phyloP scores from a whole-genome alignment of 2,113 vertebrate genomes.

The Trinectes maculatus region DNA sequence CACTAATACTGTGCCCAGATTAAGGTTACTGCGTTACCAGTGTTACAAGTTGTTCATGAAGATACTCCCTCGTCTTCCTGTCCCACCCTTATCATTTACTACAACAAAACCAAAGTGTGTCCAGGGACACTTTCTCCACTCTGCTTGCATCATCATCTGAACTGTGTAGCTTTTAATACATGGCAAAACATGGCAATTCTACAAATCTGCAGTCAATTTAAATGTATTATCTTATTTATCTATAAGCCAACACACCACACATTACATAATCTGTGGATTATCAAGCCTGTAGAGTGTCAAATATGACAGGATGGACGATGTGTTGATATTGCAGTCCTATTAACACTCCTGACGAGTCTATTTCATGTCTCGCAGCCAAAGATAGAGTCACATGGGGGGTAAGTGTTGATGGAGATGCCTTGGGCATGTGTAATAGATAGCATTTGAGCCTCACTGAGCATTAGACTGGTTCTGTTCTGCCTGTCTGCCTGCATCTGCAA shows the following conservation, averaged over 20 bases:
- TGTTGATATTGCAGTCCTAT: slow-evolving; percentile 1
- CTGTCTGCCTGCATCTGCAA: slow-evolving; percentile 23
- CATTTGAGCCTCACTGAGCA: slow-evolving; percentile 58
- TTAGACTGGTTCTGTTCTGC: slow-evolving; percentile 53
- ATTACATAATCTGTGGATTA: slow-evolving; percentile 31
- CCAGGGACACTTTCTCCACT: too few relatives aligned
- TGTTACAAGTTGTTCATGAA: too few relatives aligned
- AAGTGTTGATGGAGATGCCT: slow-evolving; percentile 51
- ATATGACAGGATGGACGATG: slow-evolving; percentile 20
- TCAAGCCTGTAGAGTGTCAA: slow-evolving; percentile 16
- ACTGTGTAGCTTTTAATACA: not conserved
- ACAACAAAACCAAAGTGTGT: too few relatives aligned
- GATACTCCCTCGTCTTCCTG: too few relatives aligned
- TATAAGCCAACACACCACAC: not conserved
- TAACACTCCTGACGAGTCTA: not conserved
- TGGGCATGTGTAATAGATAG: slow-evolving; percentile 65
- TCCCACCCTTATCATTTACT: too few relatives aligned
- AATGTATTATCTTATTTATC: too few relatives aligned
- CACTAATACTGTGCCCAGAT: slow-evolving; percentile 32
- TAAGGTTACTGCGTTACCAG: too few relatives aligned
- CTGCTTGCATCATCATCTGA: not conserved
- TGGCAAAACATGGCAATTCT: not conserved
- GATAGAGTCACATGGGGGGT: slow-evolving; percentile 33
- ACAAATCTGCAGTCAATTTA: not conserved
- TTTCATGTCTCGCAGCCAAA: slow-evolving; percentile 35